Base-by-base conservation (phyloP, 2,797 vertebrate genomes). In the Cygnus olor region DNA sequence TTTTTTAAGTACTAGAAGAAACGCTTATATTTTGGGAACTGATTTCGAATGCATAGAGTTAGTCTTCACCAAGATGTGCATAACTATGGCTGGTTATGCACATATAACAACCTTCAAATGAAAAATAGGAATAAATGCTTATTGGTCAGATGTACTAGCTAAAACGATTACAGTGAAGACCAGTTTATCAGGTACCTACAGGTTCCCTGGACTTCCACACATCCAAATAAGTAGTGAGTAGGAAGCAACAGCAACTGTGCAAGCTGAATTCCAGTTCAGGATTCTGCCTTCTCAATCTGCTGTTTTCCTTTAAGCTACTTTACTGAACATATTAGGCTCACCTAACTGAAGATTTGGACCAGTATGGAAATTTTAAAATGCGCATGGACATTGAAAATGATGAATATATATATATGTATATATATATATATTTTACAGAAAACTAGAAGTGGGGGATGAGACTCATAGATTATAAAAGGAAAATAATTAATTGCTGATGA, bases 321-420 rank as follows among this genome's bases (percentile, higher is more conserved):
- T 49, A 82, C 19, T 65, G 57, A 94, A 85, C 79, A 79, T 94
- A 88, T 85, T 44, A 44, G 71, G 64, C 44, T 97, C 40, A 90
- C 40, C 45, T 89, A 92, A 89, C 21, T 92, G 81, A 82, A 91
- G 86, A 32, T 68, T 80, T 95, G 91, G 79, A 89, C 20, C 30
- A 56, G 74, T 54, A 90, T 34, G 76, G 86, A 93, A 94, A 82
- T 45, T 24, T 40, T 65, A 80, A 94, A 72, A 57, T 44, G 44
- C 10, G 1, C 66, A 60, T 22, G 71, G 47, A 82, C 22, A 66
- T 16, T 65, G 36, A 82, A 89, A 93, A 92, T 36, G 2, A 40
- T 78, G 82, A 53, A 38, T 21, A 8, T 5, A 74, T 11, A 22
- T 56, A 25, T 63, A 44, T 44, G 21, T 61, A 47, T 38, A 44